These are phyloP conservation scores for Podargus strigoides DNA, from an alignment of 2,797 vertebrate species.

Conservation along the genomic window DNA sequence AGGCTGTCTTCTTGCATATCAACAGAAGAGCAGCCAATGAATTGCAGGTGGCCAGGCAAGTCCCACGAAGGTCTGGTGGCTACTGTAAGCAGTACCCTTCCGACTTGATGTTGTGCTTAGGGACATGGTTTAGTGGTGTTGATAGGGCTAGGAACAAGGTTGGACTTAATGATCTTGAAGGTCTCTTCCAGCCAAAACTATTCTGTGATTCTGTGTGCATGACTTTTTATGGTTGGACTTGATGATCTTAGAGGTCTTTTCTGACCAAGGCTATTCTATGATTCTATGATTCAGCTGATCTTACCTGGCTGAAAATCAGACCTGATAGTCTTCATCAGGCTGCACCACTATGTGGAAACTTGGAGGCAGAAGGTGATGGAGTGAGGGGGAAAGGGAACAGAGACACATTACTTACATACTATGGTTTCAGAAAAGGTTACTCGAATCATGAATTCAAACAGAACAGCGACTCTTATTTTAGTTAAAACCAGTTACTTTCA, in stretches of 20 bases:
- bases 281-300: not conserved
- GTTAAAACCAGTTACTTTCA: not conserved
- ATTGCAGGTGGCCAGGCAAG: not conserved
- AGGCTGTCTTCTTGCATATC: not conserved
- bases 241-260: no score
- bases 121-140: no score
- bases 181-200: no score
- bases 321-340: not conserved
- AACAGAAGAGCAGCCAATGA: not conserved
- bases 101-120: no score
- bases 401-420: not conserved
- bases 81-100: not conserved
- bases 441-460: not conserved
- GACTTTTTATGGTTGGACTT: no score
- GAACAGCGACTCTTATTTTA: not conserved
- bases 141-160: no score
- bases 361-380: not conserved
- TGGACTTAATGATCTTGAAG: no score
- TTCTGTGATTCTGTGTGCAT: no score
- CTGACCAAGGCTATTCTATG: no score
- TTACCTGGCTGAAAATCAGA: not conserved
- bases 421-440: not conserved
- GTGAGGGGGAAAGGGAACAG: not conserved
- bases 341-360: not conserved
- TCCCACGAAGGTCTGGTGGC: not conserved